Conservation (phyloP, 2,888 invertebrate genomes). For the Erannis defoliaria region DNA sequence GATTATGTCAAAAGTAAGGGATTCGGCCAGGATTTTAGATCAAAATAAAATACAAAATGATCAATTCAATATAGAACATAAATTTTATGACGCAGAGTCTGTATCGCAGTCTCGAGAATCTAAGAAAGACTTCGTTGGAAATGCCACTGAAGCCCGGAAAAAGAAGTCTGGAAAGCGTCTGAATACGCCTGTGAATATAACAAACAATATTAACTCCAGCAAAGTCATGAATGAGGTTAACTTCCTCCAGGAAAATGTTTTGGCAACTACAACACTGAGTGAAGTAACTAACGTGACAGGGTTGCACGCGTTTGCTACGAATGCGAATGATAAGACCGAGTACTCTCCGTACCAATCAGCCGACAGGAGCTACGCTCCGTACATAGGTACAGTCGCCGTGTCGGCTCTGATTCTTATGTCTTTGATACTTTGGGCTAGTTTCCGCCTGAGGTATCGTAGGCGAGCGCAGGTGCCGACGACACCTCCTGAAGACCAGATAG, state of each 20-base stretch:
- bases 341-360: slow-evolving; percentile 73
- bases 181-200: slow-evolving; percentile 69
- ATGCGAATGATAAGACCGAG: slow-evolving; percentile 70
- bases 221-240: slow-evolving; percentile 35
- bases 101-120: slow-evolving; percentile 52
- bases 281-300: slow-evolving; percentile 55
- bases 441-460: slow-evolving; percentile 73
- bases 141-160: slow-evolving; percentile 50
- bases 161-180: slow-evolving; percentile 71
- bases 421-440: slow-evolving; percentile 83
- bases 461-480: slow-evolving; percentile 64
- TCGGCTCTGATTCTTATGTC: slow-evolving; percentile 84
- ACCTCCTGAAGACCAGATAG: slow-evolving; percentile 83
- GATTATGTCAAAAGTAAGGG: slow-evolving; percentile 60
- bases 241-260: slow-evolving; percentile 48
- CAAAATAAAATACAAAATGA: slow-evolving; percentile 72
- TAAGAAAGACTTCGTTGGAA: slow-evolving; percentile 54
- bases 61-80: slow-evolving; percentile 68
- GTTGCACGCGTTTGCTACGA: slow-evolving; percentile 56
- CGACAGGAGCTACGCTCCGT: slow-evolving; percentile 69
- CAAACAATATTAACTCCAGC: slow-evolving; percentile 47
- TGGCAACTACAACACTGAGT: slow-evolving; percentile 52
- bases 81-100: slow-evolving; percentile 66
- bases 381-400: slow-evolving; percentile 86
- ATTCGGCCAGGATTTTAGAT: slow-evolving; percentile 69